Evolutionary conservation across 2,888 invertebrate genomes (phyloP).

Genomic region (Epirrhoe tristata): DNA sequence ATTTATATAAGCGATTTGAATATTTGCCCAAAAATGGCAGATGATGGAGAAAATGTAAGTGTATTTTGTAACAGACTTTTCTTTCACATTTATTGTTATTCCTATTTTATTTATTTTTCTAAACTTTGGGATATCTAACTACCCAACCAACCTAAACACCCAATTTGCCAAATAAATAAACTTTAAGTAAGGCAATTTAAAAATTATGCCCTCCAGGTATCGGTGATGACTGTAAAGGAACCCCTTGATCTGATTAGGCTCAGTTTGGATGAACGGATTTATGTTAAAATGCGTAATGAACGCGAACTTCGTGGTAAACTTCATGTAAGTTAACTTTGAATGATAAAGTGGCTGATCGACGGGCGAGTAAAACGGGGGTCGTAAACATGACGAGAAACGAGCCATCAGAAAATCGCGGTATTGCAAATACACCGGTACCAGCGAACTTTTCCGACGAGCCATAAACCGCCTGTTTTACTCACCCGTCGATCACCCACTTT

Average conservation of each 20-base stretch:
- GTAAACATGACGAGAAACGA: too few species aligned
- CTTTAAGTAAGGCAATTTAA: too few species aligned
- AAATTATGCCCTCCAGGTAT: conserved; percentile 86
- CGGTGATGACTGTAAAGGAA: conserved; percentile 97
- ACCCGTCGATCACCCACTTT: too few species aligned
- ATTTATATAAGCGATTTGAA: neutral
- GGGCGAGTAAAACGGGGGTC: too few species aligned
- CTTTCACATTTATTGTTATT: neutral
- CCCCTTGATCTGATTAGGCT: conserved; percentile 98
- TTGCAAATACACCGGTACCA: too few species aligned
- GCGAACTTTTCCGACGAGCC: too few species aligned
- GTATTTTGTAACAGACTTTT: neutral
- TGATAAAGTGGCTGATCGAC: too few species aligned
- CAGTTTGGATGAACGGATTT: conserved; percentile 98
- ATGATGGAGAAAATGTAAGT: conserved; percentile 79
- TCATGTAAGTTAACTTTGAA: conserved; percentile 89
- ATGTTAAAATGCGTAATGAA: conserved; percentile 99
- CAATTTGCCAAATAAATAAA: neutral
- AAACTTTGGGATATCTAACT: neutral
- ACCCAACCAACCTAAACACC: neutral
- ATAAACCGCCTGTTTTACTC: too few species aligned
- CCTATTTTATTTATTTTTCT: neutral
- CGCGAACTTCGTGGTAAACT: conserved; percentile 97
- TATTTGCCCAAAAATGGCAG: conserved; percentile 62
- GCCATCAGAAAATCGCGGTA: too few species aligned